Evolutionary conservation across 2,113 vertebrate genomes (phyloP), one percentile per base, ranked within the genome.

Genomic region (Phrynosoma platyrhinos): DNA sequence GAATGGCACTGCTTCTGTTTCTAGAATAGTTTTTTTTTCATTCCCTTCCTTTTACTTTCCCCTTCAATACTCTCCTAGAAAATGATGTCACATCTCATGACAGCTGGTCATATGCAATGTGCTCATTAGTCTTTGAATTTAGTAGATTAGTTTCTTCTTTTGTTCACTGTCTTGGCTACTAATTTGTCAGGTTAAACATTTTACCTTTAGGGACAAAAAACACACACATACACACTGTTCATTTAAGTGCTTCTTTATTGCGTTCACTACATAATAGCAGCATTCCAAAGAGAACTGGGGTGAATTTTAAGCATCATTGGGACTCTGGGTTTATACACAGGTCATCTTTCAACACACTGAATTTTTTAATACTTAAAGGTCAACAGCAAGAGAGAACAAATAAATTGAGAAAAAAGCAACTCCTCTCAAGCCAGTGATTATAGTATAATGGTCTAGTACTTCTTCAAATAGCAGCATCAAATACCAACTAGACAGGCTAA

Each of bases 291-390:
- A 87, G 7, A 10, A 42, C 13, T 74, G 80, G 5, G 36, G 77
- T 27, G 76, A 85, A 84, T 52, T 81, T 79, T 58, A 92, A 91
- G 79, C 69, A 80, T 36, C n/a, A 82, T 76, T 80, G 90, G 30
- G 1, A 13, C 58, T 87, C 27, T 82, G 75, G 87, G 85, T 90
- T 89, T 79, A 79, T 85, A 87, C 76, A 89, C 42, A 81, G 27
- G 58, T 23, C 72, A 3, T 82, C 87, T 82, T 92, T 90, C 85
- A 89, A 87, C 90, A 85, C 84, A 87, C 74, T 88, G 76, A 92
- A 93, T 92, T 92, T 82, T 79, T 90, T 83, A 91, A 82, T 87
- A 91, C 80, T 92, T 94, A 81, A 87, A 90, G 88, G 85, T 81
- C 79, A 86, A 90, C 0, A 0, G 42, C 16, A 18, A 58, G 47